Conservation (phyloP, 2,113 vertebrate genomes). For the human (Homo sapiens) region DNA sequence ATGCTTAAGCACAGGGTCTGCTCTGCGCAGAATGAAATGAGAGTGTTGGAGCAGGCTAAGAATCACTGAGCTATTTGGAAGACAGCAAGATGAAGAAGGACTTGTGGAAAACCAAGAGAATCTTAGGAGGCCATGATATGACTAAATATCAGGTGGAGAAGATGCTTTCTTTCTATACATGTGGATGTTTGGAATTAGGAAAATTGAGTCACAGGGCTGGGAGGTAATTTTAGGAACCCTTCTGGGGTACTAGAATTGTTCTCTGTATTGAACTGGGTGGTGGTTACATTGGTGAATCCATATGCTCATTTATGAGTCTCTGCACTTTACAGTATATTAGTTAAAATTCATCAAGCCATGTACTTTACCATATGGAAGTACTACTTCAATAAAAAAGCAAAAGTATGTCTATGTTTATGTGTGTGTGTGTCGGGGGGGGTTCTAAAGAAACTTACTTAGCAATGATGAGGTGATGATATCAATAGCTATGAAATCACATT, state of each 20-base stretch:
- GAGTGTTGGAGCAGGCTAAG: background rate
- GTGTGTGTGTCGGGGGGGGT: background rate
- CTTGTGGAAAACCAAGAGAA: background rate
- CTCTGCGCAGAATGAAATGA: background rate
- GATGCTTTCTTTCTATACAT: background rate
- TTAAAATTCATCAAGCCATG: background rate
- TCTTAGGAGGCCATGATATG: background rate
- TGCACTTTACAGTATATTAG: background rate
- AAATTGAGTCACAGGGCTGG: background rate
- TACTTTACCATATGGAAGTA: background rate
- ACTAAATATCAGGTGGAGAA: background rate
- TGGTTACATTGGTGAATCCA: background rate
- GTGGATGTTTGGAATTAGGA: background rate
- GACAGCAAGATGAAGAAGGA: background rate
- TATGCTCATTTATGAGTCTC: background rate
- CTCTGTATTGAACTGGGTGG: background rate
- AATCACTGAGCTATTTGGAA: background rate
- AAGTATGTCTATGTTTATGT: background rate
- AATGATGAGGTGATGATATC: background rate
- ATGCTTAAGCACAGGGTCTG: background rate
- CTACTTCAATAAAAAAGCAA: background rate
- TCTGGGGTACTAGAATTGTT: background rate
- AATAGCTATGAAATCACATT: background rate
- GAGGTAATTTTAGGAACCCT: background rate
- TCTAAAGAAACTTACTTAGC: background rate